phyloP scores from a whole-genome alignment of 2,888 invertebrate species.

The Neocrepidodera transversa region DNA sequence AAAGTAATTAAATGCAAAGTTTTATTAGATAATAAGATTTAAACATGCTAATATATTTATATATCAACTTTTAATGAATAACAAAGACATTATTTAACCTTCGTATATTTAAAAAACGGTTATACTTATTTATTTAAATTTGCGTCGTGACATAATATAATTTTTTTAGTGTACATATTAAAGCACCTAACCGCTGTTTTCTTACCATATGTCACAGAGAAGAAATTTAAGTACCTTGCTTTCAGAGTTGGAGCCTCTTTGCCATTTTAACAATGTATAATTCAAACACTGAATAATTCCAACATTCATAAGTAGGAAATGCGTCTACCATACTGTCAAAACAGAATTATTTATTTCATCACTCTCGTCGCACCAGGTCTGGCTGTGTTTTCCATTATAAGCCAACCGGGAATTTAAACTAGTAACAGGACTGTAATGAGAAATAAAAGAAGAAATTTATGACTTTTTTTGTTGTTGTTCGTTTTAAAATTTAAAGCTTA shows the following conservation, averaged over 20 bases:
- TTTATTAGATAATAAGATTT: no score
- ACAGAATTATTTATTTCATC: slow-evolving; percentile 14
- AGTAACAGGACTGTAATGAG: not conserved
- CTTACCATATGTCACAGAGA: not conserved
- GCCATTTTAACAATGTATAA: slow-evolving; percentile 11
- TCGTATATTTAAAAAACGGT: no score
- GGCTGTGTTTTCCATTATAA: slow-evolving; percentile 9
- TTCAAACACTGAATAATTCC: slow-evolving; percentile 13
- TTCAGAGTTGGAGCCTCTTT: not conserved
- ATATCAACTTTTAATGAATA: no score
- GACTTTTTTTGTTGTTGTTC: no score
- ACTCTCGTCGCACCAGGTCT: slow-evolving; percentile 2
- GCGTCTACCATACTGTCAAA: slow-evolving; percentile 5
- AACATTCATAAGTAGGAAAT: slow-evolving; percentile 4
- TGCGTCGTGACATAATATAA: no score
- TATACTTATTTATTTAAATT: no score
- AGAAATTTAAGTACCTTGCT: not conserved
- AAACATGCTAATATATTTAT: no score
- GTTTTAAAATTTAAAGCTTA: no score
- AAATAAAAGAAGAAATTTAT: no score
- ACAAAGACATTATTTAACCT: no score
- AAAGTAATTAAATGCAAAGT: no score
- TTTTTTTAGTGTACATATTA: not conserved
- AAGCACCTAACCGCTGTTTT: not conserved
- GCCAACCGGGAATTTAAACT: not conserved